phyloP scores from a whole-genome alignment of 2,797 vertebrate species.

The Argentina silus region DNA sequence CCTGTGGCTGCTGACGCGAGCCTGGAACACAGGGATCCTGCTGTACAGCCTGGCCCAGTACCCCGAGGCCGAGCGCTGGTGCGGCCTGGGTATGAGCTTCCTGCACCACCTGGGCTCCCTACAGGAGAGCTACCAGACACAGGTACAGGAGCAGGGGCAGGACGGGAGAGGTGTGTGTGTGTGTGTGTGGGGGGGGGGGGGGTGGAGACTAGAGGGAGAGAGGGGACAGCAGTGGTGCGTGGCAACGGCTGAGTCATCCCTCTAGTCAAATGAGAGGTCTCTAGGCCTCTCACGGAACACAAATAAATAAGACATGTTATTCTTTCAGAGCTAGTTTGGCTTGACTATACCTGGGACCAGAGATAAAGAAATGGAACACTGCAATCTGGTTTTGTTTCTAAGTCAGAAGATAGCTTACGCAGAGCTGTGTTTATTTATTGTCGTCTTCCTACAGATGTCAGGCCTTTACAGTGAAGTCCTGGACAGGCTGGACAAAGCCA shows the following conservation, averaged over 20 bases:
- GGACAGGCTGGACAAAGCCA: conserved; percentile 82
- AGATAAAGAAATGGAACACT: background rate
- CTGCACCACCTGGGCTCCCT: conserved; percentile 83
- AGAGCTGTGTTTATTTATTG: conserved; percentile 10
- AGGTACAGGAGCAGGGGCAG: conserved; percentile 74
- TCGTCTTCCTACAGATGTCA: conserved; percentile 80
- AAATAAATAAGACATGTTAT: conserved; percentile 7
- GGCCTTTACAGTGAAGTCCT: conserved; percentile 84
- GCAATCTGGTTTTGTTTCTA: background rate
- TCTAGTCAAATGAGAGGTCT: conserved; percentile 7
- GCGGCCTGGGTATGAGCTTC: conserved; percentile 85
- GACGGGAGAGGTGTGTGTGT: background rate
- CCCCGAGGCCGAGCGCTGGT: conserved; percentile 87
- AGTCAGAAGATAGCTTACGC: background rate
- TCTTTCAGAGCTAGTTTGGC: background rate
- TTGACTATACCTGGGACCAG: background rate
- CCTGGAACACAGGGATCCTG: conserved; percentile 91
- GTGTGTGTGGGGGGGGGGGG: background rate
- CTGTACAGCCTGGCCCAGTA: conserved; percentile 83
- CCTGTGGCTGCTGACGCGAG: conserved; percentile 89
- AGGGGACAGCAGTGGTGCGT: conserved; percentile 1
- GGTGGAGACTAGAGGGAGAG: conserved; percentile 3
- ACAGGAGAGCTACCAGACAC: conserved; percentile 85
- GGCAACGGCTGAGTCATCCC: conserved; percentile 16
- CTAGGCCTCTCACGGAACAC: background rate